Evolutionary conservation across 2,797 vertebrate genomes (phyloP).

Genomic region (Simalia tracyae): DNA sequence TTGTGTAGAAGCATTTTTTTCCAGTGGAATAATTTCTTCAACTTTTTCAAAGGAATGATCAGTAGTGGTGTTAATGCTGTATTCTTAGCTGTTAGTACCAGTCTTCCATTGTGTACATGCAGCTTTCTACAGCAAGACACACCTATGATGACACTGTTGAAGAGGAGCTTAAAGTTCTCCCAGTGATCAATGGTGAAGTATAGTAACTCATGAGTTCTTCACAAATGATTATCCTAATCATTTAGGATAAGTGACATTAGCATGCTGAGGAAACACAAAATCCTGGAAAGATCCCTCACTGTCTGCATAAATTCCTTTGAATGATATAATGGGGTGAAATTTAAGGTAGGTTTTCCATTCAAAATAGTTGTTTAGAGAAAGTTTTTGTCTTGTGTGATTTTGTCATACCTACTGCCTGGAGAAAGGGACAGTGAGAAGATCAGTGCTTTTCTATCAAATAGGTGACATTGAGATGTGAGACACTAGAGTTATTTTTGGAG

Average conservation of each 20-base stretch:
- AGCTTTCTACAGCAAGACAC: neutral
- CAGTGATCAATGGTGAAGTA: neutral
- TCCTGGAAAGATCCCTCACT: neutral
- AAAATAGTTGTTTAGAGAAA: neutral
- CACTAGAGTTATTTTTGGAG: neutral
- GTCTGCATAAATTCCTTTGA: neutral
- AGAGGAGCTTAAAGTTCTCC: neutral
- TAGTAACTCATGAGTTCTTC: neutral
- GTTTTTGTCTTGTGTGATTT: neutral
- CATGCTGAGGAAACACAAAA: neutral
- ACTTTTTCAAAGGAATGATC: neutral
- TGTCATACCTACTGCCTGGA: neutral
- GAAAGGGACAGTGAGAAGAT: neutral
- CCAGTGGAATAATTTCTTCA: neutral
- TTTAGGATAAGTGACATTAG: neutral
- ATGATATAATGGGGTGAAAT: neutral
- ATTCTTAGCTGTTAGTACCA: slow-evolving; percentile 24
- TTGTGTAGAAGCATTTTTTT: neutral
- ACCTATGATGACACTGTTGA: neutral
- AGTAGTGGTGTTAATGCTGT: slow-evolving; percentile 53
- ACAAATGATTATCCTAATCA: neutral
- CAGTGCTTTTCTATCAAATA: neutral
- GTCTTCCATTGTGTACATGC: neutral
- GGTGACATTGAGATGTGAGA: neutral
- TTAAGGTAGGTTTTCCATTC: neutral